Evolutionary conservation across 2,888 invertebrate species (phyloP), one percentile per base, ranked within the genome.

Genomic region (Calephelis perditalis): DNA sequence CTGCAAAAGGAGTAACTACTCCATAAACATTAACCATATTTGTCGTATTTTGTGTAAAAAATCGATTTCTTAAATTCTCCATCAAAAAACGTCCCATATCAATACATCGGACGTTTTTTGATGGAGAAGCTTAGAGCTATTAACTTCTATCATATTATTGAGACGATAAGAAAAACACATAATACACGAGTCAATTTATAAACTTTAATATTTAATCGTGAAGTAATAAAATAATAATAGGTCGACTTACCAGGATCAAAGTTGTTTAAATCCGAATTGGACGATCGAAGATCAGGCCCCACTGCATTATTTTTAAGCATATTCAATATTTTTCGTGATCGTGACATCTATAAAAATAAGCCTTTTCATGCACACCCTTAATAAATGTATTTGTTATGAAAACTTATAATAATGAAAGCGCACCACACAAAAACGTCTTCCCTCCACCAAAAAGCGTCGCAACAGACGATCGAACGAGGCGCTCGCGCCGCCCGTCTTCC

Each of bases 71-170:
- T n/a, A n/a, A 57, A 5, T 57, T 36, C 40, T 60, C 56, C 47
- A 35, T 49, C 57, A 60, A 63, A 63, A 60, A 60, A 58, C 55
- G 65, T 56, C 58, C 11, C 49, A 56, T 40, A 35, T 63, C 15
- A 15, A 15, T 15, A 15, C 15, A 15, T 15, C 15, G 15, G 15
- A 15, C 15, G 15, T 15, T 15, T 15, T 15, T 15, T 15, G 1
- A 15, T 15, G 15, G 15, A 15, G 15, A 15, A 56, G 59, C 46
- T 35, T 43, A 59, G n/a, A 59, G 55, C 43, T 12, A 55, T 15
- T 59, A 15, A 15, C 15, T 15, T 15, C 15, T 15, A 15, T 15
- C 15, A 15, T 15, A 15, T 15, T 15, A 15, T 15, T 15, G 15
- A 15, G 15, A 15, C 15, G 1, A 15, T 15, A 15, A 15, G 15